Evolutionary conservation across 2,888 invertebrate species (phyloP).

Genomic region (Choreutis nemorana): DNA sequence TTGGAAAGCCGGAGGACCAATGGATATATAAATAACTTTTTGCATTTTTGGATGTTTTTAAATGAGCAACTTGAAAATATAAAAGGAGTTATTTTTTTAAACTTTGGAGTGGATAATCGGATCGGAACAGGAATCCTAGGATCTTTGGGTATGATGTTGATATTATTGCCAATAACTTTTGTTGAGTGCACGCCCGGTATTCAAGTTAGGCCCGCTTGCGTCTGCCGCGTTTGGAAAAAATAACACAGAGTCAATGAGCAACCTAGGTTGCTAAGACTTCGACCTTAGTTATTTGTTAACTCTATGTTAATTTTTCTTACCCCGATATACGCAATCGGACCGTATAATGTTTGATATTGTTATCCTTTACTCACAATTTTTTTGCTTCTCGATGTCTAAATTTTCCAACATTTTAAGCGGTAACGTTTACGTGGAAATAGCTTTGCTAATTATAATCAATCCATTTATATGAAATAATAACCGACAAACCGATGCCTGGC

Average conservation of each 20-base stretch:
- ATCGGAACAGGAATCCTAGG: constrained; percentile 10
- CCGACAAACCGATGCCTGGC: too few species aligned
- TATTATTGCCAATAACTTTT: constrained; percentile 53
- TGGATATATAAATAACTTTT: neutral
- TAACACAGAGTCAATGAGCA: neutral
- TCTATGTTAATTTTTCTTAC: neutral
- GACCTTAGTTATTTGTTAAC: neutral
- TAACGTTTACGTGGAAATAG: too few species aligned
- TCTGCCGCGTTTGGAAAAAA: neutral
- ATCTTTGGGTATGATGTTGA: constrained; percentile 59
- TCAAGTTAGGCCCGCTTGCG: neutral
- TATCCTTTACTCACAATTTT: constrained; percentile 44
- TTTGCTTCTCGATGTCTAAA: constrained; percentile 42
- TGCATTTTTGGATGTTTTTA: too few species aligned
- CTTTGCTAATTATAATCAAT: too few species aligned
- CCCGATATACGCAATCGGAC: constrained; percentile 1
- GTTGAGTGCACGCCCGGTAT: constrained; percentile 54
- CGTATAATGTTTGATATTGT: constrained; percentile 27
- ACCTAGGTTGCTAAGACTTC: neutral
- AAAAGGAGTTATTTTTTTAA: too few species aligned
- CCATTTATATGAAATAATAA: too few species aligned
- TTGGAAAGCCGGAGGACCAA: constrained; percentile 6
- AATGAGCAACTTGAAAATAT: too few species aligned
- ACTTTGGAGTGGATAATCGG: constrained; percentile 6
- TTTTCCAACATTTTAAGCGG: too few species aligned